Conservation (phyloP, 2,113 vertebrate species). For the Oceanites oceanicus region DNA sequence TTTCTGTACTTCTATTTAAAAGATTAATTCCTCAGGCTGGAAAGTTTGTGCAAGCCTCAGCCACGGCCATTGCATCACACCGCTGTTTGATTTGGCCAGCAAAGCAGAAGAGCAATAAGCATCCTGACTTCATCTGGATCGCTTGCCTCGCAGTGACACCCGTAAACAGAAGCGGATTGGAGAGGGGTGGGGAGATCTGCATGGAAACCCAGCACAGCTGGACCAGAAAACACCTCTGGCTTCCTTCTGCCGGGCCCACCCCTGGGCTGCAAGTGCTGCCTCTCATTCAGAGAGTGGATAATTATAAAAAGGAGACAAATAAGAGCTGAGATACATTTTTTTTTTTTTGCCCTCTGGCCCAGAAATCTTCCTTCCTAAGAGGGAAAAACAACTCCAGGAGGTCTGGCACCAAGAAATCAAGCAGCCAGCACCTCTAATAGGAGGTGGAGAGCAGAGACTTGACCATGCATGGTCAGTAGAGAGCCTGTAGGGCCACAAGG, state of each 20-base stretch:
- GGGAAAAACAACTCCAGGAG: background rate
- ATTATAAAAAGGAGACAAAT: background rate
- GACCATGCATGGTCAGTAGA: background rate
- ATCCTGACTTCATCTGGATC: background rate
- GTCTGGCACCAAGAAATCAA: background rate
- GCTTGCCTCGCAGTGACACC: background rate
- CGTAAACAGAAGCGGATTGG: background rate
- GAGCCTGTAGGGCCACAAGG: background rate
- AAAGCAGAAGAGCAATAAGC: background rate
- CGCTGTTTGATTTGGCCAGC: background rate
- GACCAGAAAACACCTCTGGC: background rate
- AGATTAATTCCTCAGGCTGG: background rate
- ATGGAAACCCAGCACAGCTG: background rate
- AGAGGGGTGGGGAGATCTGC: background rate
- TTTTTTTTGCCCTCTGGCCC: background rate
- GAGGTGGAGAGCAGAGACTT: background rate
- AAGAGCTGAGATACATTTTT: background rate
- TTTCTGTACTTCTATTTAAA: background rate
- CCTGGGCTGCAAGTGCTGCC: background rate
- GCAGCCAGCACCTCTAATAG: background rate
- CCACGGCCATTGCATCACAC: background rate
- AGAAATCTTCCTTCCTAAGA: background rate
- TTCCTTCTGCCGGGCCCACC: background rate
- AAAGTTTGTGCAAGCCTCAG: background rate
- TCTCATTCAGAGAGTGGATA: background rate